A percentile compares a stretch with the other conserved stretches of the same genome.
phyloP scores from a whole-genome alignment of 2,888 invertebrate species.

The Drosophila phalerata region DNA sequence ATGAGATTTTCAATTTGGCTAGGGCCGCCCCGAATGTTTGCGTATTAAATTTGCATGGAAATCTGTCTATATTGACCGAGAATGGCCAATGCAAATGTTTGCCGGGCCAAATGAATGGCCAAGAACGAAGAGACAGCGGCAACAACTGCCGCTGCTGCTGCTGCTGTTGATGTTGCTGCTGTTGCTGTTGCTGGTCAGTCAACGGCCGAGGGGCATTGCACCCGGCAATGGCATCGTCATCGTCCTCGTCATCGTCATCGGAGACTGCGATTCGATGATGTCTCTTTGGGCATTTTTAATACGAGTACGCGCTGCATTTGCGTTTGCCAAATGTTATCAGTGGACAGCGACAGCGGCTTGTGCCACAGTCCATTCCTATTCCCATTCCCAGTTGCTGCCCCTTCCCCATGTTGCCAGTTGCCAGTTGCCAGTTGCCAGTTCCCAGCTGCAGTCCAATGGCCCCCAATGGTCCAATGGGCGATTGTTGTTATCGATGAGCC shows the following conservation, averaged over 20 bases:
- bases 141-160: slow-evolving; percentile 37
- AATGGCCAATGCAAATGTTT: slow-evolving; percentile 82
- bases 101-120: slow-evolving; percentile 72
- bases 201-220: slow-evolving; percentile 72
- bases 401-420: not conserved
- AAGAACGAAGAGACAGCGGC: slow-evolving; percentile 47
- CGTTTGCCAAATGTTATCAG: slow-evolving; percentile 79
- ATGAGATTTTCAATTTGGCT: slow-evolving; percentile 85
- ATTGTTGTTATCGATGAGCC: slow-evolving; percentile 77
- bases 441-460: slow-evolving; percentile 46
- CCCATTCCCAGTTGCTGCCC: not conserved
- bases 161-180: slow-evolving; percentile 27
- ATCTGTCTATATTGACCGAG: slow-evolving; percentile 85
- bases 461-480: slow-evolving; percentile 53
- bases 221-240: slow-evolving; percentile 46
- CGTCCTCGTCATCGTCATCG: slow-evolving; percentile 10
- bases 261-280: slow-evolving; percentile 57
- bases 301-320: slow-evolving; percentile 79
- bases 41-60: slow-evolving; percentile 86
- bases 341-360: slow-evolving; percentile 54
- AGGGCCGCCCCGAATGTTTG: slow-evolving; percentile 81
- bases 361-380: slow-evolving; percentile 35
- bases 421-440: not conserved
- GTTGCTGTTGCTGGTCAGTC: slow-evolving; percentile 53
- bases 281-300: slow-evolving; percentile 81